Base-by-base conservation (phyloP, 92 coral and sea anemone species). In the Parazoanthus swiftii region DNA sequence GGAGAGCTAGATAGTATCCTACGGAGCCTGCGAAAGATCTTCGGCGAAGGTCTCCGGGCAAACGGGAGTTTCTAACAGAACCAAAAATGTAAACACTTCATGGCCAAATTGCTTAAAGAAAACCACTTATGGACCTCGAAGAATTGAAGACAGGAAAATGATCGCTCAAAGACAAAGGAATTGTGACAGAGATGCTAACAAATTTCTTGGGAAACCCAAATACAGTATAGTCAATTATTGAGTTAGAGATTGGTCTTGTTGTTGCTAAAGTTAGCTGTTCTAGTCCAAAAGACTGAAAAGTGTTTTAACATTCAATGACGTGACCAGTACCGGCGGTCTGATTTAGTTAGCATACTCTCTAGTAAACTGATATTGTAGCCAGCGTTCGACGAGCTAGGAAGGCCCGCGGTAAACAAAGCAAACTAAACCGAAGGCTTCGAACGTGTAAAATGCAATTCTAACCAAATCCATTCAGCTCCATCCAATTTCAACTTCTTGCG, bases 291-390 rank as follows among this genome's bases (percentile, higher is more conserved):
- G 50, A 74, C 42, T 36, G 79, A 74, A 67, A 67, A 67, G 74
- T 67, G 74, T 67, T 67, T 67, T 36, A 37, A 11, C 48, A 74
- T 74, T 36, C 42, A 74, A 36, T 29, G 79, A 11, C 79, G 26
- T 29, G 35, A 76, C 35, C 79, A 76, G 14, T 76, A 76, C 37
- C 37, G 79, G 37, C 79, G 37, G 79, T 76, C 79, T 35, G 51
- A 76, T 76, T 76, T 76, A 76, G 79, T 76, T 76, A 76, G 79
- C 79, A 76, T 76, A 74, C 33, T 74, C 79, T 74, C 79, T 70
- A 35, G 46, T 74, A 74, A 74, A 74, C 20, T 74, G 33, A 26
- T 74, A 26, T 74, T 35, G 79, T 74, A 65, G 71, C 71, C 50
- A 74, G 79, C 79, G 26, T 74, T 74, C 79, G 79, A 74, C 48